These are phyloP conservation scores for Drosophila navojoa DNA, from an alignment of 1,140 invertebrate species.

Conservation along the genomic window DNA sequence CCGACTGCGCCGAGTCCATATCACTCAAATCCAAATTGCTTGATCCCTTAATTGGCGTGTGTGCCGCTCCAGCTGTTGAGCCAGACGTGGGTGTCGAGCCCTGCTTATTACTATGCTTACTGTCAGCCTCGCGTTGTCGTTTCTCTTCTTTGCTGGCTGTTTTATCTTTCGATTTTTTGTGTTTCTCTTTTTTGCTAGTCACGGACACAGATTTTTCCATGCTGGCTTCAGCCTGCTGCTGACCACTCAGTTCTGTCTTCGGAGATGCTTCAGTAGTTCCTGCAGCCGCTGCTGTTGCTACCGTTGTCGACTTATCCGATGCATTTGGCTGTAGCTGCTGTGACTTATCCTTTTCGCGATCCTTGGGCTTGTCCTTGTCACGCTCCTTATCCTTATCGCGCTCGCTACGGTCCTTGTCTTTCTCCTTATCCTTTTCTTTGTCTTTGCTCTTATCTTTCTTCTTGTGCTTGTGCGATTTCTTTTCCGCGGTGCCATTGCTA, in stretches of 20 bases:
- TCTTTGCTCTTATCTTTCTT: slow-evolving; percentile 86
- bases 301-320: slow-evolving; percentile 6
- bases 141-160: slow-evolving; percentile 76
- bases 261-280: slow-evolving; percentile 31
- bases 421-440: slow-evolving; percentile 82
- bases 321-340: slow-evolving; percentile 13
- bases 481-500: slow-evolving; percentile 84
- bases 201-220: slow-evolving; percentile 25
- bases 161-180: slow-evolving; percentile 74
- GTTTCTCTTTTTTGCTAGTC: slow-evolving; percentile 63
- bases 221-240: slow-evolving; percentile 21
- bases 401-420: slow-evolving; percentile 47
- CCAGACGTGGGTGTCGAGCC: slow-evolving; percentile 1
- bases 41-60: slow-evolving; percentile 42
- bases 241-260: slow-evolving; percentile 39
- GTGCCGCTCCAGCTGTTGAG: slow-evolving; percentile 8
- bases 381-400: slow-evolving; percentile 41
- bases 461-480: slow-evolving; percentile 86
- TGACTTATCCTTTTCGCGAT: slow-evolving; percentile 40
- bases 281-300: background rate
- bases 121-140: slow-evolving; percentile 56
- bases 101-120: slow-evolving; percentile 44
- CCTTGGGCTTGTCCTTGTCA: slow-evolving; percentile 49
- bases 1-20: slow-evolving; percentile 70
- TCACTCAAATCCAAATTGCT: slow-evolving; percentile 76